Evolutionary conservation across 1,140 invertebrate genomes (phyloP).

Genomic region (Drosophila repleta): DNA sequence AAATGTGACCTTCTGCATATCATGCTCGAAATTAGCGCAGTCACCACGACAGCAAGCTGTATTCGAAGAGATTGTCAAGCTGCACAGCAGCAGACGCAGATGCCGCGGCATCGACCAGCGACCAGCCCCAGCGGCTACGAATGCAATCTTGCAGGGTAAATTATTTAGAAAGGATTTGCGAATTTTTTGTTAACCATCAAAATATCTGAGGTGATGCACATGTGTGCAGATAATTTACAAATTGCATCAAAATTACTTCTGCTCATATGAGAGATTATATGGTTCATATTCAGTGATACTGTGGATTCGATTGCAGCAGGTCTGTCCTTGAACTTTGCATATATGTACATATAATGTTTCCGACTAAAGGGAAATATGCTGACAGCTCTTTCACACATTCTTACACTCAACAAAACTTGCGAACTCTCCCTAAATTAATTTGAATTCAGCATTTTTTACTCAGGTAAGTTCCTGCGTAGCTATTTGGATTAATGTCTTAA

Average conservation of each 20-base stretch:
- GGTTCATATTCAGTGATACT: neutral
- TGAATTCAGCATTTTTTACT: too few species aligned
- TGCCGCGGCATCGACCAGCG: neutral
- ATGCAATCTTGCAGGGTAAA: constrained; percentile 33
- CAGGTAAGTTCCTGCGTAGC: too few species aligned
- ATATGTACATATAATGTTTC: neutral
- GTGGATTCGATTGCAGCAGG: neutral
- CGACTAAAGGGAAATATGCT: too few species aligned
- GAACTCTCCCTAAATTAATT: too few species aligned
- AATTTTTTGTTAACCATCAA: constrained; percentile 49
- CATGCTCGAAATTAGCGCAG: constrained; percentile 77
- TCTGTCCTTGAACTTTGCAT: neutral
- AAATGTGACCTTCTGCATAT: constrained; percentile 76
- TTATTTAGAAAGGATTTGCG: constrained; percentile 79
- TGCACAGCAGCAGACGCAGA: neutral
- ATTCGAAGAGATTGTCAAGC: constrained; percentile 61
- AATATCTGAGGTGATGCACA: constrained; percentile 18
- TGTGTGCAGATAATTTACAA: constrained; percentile 26
- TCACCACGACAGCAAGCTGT: constrained; percentile 48
- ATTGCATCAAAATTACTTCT: constrained; percentile 12
- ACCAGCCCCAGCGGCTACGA: constrained; percentile 21
- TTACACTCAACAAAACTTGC: too few species aligned
- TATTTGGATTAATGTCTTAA: too few species aligned
- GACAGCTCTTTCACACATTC: neutral
- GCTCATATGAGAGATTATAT: neutral